Conservation (phyloP, 2,113 vertebrate genomes). For the Serilophus lunatus region DNA sequence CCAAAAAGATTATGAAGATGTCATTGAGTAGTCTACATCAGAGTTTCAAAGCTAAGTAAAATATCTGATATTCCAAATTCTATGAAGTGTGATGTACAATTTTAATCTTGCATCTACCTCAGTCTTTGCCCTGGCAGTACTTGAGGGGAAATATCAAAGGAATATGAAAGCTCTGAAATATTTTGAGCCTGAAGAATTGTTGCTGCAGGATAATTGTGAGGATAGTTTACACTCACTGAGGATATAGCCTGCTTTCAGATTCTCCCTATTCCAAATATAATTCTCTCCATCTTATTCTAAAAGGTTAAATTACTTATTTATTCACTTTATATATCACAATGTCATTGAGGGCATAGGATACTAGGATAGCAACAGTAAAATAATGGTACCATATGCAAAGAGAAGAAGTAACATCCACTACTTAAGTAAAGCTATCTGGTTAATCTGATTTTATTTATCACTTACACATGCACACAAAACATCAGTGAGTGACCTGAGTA, state of each 20-base stretch:
- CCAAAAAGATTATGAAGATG: background rate
- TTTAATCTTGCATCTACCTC: background rate
- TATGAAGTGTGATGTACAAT: background rate
- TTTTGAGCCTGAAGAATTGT: background rate
- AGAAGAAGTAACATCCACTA: background rate
- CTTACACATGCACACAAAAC: background rate
- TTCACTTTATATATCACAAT: background rate
- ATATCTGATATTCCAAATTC: background rate
- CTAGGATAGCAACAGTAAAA: background rate
- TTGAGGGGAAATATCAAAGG: background rate
- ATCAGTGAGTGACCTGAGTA: background rate
- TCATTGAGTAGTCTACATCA: background rate
- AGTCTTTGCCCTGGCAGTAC: background rate
- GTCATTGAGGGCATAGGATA: background rate
- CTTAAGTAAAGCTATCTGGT: background rate
- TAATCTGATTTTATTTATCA: slow-evolving; percentile 12
- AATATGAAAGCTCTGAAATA: background rate
- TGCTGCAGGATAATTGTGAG: background rate
- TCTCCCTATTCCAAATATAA: background rate
- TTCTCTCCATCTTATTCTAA: background rate
- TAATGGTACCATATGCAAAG: background rate
- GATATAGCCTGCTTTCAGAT: background rate
- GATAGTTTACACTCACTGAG: background rate
- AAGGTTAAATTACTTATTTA: background rate
- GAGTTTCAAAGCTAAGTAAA: background rate